Evolutionary conservation across 2,888 invertebrate genomes (phyloP), one percentile per base, ranked within the genome.

Genomic region (Ornithoptera alexandrae): DNA sequence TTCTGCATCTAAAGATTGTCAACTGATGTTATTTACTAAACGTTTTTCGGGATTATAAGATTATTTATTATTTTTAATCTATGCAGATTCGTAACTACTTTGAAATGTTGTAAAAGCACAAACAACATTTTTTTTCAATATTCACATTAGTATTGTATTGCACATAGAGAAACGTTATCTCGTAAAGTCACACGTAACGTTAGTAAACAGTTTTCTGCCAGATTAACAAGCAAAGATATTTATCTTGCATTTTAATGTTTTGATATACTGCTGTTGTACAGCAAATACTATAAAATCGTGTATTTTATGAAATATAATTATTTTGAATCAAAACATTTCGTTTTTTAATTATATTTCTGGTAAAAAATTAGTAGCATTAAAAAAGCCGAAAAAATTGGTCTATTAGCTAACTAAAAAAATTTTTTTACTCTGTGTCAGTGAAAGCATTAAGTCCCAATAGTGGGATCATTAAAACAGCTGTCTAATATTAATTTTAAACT

Each of bases 201-300:
- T 67, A 53, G 67, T 64, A 70, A 70, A 70, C 67, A 70, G 59
- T 53, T 70, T 64, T 67, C 67, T 67, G 56, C 56, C 64, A 67
- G 67, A 70, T 60, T 67, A 70, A 70, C 59, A 59, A n/a, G 30
- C 62, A 46, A 62, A 22, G 36, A 36, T 64, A 67, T 70, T 63
- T 70, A 64, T 67, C 60, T 62, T 66, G 46, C 36, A 42, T 64
- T 42, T 60, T 67, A 53, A 63, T 67, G 63, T 67, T 62, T 64
- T 70, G 42, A 70, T 66, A 70, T 57, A 22, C 17, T 60, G 63
- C 60, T 67, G 60, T 61, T 63, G 24, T 58, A 60, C 6, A 20
- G 70, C 53, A 70, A 67, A 63, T 67, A 63, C 58, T 70, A 61
- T 36, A 56, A 61, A 60, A 42, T 4, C 18, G 53, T 15, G 46